Conservation (phyloP, 2,797 vertebrate genomes). For the Esox masquinongy region DNA sequence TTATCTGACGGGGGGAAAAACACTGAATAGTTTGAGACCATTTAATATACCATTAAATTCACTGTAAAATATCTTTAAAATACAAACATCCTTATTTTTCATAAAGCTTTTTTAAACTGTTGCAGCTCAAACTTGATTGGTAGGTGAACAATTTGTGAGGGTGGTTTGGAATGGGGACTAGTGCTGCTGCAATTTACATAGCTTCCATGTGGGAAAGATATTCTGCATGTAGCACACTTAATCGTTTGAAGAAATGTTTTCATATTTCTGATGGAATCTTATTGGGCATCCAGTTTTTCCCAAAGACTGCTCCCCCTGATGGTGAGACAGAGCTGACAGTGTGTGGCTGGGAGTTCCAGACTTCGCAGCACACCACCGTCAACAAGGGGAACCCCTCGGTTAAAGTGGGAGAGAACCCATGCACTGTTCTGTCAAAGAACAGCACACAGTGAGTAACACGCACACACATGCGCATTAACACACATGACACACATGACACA, state of each 20-base stretch:
- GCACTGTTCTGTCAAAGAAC: slow-evolving; percentile 62
- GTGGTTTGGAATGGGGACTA: too few species aligned
- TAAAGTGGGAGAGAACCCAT: slow-evolving; percentile 72
- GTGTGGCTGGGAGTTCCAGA: slow-evolving; percentile 84
- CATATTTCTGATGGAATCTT: slow-evolving; percentile 6
- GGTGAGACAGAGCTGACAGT: slow-evolving; percentile 80
- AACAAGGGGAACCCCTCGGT: slow-evolving; percentile 58
- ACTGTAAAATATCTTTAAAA: too few species aligned
- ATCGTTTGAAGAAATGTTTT: neutral
- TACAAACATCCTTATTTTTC: too few species aligned
- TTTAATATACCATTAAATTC: too few species aligned
- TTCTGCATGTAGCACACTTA: too few species aligned
- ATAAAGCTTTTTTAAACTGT: too few species aligned
- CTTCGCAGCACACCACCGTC: slow-evolving; percentile 41
- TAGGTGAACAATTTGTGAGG: too few species aligned
- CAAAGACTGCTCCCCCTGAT: slow-evolving; percentile 72
- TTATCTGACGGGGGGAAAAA: too few species aligned
- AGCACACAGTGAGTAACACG: slow-evolving; percentile 65
- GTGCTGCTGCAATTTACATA: too few species aligned
- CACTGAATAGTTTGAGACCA: too few species aligned
- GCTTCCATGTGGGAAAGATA: too few species aligned
- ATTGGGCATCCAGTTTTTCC: slow-evolving; percentile 81
- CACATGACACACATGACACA: neutral
- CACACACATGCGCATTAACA: slow-evolving; percentile 3
- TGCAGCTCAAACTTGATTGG: too few species aligned